Evolutionary conservation across 1,140 invertebrate genomes (phyloP), one percentile per base, ranked within the genome.

Genomic region (Dufourea novaeangliae): DNA sequence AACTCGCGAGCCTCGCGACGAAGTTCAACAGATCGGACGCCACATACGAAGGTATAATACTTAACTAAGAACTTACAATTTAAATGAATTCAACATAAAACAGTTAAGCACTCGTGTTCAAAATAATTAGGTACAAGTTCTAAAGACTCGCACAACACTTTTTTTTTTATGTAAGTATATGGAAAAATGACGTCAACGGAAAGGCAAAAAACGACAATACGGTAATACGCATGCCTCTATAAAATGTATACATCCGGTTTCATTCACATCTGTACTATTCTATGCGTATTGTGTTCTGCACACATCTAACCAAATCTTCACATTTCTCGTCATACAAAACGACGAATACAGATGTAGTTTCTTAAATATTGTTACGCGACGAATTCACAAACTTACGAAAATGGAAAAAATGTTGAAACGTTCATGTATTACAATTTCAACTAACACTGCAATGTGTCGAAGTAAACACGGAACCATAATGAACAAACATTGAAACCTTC

Each of bases 231-330:
- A 79, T 75, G 69, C 41, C 32, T 66, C 54, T 7, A 50, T 8
- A 2, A 75, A 74, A 82, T 71, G 39, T 79, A 81, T 54, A 82
- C 80, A 82, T 82, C 80, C 80, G 80, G 64, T 79, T 79, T 57
- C 44, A 27, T 63, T 71, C 74, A 27, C 57, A 62, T 59, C 17
- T 54, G 14, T 63, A 52, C 7, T 56, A 44, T 14, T 25, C 34
- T 14, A 37, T 32, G 56, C 56, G 0, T 11, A 57, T 32, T 34
- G 25, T 5, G 17, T 32, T 11, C 20, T 46, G 17, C 14, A 62
- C n/a, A 4, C 20, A 34, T 14, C 20, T 71, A 34, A 34, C 20
- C 14, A 34, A 34, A 72, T 62, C 50, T 10, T 50, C n/a, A 41
- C 29, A 10, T 0, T 29, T 50, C 17, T 44, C 6, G 5, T 17